Evolutionary conservation across 2,888 invertebrate genomes (phyloP).

Genomic region (Tortricodes alternella): DNA sequence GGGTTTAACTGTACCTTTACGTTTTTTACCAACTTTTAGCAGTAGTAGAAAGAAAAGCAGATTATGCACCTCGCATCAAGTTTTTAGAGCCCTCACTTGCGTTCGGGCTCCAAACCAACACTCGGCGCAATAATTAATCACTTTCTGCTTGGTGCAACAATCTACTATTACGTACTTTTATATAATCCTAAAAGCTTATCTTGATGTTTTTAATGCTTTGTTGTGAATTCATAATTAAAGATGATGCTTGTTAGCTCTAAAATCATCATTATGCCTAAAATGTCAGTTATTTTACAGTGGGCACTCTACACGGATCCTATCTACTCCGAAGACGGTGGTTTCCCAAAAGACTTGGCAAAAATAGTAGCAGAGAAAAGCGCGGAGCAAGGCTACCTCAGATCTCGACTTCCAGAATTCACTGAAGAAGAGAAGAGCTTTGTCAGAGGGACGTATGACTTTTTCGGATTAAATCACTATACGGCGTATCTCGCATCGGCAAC

Average conservation of each 20-base stretch:
- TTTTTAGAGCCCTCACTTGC: too few relatives aligned
- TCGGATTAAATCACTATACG: constrained; percentile 87
- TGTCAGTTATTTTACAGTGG: constrained; percentile 52
- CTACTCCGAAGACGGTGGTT: constrained; percentile 74
- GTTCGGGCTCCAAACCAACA: too few relatives aligned
- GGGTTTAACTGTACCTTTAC: too few relatives aligned
- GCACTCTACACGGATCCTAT: constrained; percentile 76
- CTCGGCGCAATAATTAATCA: too few relatives aligned
- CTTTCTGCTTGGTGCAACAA: too few relatives aligned
- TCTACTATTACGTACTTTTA: too few relatives aligned
- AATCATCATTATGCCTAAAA: neutral
- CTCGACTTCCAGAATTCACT: constrained; percentile 73
- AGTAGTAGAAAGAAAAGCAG: too few relatives aligned
- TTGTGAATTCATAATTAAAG: too few relatives aligned
- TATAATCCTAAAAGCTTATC: too few relatives aligned
- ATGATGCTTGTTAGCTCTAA: too few relatives aligned
- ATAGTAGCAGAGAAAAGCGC: constrained; percentile 67
- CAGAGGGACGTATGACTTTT: constrained; percentile 61
- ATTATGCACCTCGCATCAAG: too few relatives aligned
- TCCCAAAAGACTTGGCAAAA: constrained; percentile 72
- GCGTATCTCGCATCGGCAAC: constrained; percentile 49
- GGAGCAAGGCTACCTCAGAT: constrained; percentile 62
- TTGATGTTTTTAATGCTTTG: neutral
- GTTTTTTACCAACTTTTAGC: too few relatives aligned
- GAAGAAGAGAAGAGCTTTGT: constrained; percentile 57